Conservation (phyloP, 2,797 vertebrate genomes). For the Ibycter americanus region DNA sequence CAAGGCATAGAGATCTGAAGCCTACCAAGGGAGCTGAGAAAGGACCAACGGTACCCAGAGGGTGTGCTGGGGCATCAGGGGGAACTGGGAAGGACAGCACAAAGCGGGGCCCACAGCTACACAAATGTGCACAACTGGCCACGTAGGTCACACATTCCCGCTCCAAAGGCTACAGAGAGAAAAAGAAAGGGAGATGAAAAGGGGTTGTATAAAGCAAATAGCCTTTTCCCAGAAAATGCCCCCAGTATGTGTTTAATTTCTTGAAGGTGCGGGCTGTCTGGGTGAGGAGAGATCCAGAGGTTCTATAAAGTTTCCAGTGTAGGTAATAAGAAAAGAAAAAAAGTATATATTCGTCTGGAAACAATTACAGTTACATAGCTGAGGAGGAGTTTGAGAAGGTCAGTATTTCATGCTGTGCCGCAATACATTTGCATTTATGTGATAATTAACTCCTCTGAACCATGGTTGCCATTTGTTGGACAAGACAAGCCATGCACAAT, state of each 20-base stretch:
- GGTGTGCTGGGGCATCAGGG: neutral
- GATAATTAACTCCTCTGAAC: neutral
- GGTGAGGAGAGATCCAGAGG: neutral
- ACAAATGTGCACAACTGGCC: no score
- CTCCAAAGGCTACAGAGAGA: neutral
- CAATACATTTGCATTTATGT: neutral
- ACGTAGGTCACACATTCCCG: accelerated
- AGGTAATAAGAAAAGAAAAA: neutral
- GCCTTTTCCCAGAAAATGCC: neutral
- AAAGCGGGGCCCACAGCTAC: neutral
- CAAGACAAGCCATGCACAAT: neutral
- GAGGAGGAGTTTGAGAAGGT: neutral
- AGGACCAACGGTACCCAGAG: accelerated
- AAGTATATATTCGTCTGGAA: neutral
- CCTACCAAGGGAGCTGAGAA: neutral
- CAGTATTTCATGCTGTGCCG: neutral
- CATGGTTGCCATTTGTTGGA: neutral
- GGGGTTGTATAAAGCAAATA: neutral
- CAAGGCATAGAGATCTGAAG: neutral
- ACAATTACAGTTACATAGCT: neutral
- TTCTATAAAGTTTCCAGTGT: neutral
- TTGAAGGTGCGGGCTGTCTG: neutral
- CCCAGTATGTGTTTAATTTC: neutral
- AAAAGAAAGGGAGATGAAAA: neutral
- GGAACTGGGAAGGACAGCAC: neutral